These are phyloP conservation scores for Pitangus sulphuratus DNA, from an alignment of 2,797 vertebrate species.

Conservation along the genomic window DNA sequence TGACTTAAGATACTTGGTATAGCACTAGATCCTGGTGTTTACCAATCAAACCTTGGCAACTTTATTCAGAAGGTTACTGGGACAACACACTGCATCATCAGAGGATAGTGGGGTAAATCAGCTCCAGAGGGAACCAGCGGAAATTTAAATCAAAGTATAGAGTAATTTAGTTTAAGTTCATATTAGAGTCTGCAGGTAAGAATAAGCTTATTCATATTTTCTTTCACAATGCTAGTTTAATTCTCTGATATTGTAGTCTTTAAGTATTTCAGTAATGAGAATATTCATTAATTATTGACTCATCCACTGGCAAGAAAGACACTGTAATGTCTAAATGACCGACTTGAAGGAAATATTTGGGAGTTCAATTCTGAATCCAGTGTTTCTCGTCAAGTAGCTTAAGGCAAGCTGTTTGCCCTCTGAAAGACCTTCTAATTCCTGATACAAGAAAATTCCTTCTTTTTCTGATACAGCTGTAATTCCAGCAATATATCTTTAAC, in stretches of 20 bases:
- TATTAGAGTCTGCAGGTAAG: not conserved
- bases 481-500: conserved; percentile 20
- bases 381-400: not conserved
- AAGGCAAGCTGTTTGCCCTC: not conserved
- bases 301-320: not conserved
- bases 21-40: not conserved
- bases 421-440: conserved; percentile 26
- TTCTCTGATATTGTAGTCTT: not conserved
- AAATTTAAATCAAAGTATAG: not conserved
- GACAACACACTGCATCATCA: not conserved
- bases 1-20: not conserved
- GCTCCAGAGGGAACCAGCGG: not conserved
- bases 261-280: not conserved
- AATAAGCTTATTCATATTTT: not conserved
- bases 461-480: not conserved
- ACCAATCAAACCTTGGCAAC: not conserved
- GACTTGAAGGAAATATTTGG: not conserved
- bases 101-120: not conserved
- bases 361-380: not conserved
- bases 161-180: not conserved
- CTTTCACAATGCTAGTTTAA: not conserved
- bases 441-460: not conserved
- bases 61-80: not conserved
- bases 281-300: not conserved
- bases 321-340: not conserved